phyloP scores from a whole-genome alignment of 92 coral and sea anemone species.

The Desmophyllum pertusum region DNA sequence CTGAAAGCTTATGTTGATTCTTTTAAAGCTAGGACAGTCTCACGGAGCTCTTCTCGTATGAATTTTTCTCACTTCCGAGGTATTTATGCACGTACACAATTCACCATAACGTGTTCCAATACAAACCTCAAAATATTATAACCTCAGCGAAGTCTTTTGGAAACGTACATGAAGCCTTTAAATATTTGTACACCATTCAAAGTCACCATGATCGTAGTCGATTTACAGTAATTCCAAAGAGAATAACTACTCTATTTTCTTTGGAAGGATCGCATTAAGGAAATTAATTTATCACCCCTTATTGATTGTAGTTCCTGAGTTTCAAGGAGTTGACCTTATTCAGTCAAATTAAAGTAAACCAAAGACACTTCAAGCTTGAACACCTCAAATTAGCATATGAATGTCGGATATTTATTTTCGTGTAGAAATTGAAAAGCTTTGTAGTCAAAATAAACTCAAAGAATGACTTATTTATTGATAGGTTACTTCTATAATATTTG shows the following conservation, averaged over 20 bases:
- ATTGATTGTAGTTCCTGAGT: too few species aligned
- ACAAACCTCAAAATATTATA: slow-evolving; percentile 11
- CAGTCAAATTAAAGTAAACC: slow-evolving; percentile 22
- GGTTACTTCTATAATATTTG: not conserved
- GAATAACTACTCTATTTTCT: not conserved
- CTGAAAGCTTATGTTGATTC: not conserved
- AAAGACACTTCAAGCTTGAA: slow-evolving; percentile 12
- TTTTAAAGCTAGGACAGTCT: not conserved
- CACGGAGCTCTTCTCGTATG: not conserved
- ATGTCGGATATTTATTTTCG: slow-evolving; percentile 18
- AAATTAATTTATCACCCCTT: not conserved
- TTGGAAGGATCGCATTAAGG: not conserved
- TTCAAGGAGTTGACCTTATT: slow-evolving; percentile 16
- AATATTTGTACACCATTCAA: slow-evolving; percentile 11
- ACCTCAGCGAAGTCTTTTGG: not conserved
- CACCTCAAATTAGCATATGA: slow-evolving; percentile 34
- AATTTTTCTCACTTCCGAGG: slow-evolving; percentile 13
- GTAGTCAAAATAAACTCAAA: slow-evolving; percentile 8
- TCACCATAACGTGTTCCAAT: not conserved
- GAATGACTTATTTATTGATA: slow-evolving; percentile 21
- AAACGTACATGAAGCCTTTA: not conserved
- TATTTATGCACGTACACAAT: not conserved
- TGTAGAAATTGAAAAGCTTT: not conserved
- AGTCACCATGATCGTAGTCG: not conserved
- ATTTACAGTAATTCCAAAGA: not conserved